A percentile compares a stretch with the other conserved stretches of the same genome.
These are phyloP conservation scores for Eustalomyia histrio DNA, from an alignment of 2,888 invertebrate genomes.

Conservation along the genomic window DNA sequence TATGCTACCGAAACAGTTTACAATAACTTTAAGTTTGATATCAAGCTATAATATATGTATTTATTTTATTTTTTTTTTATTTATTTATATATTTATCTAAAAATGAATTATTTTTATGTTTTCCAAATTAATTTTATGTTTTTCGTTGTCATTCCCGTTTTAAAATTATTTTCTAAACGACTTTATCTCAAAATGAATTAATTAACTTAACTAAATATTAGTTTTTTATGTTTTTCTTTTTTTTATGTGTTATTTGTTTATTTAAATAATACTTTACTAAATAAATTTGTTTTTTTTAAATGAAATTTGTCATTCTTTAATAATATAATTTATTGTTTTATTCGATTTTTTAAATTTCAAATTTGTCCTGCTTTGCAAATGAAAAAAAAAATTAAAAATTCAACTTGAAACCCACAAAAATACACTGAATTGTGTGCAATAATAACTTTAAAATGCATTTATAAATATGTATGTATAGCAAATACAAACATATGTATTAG, in stretches of 20 bases:
- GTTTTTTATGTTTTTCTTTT: conserved; percentile 15
- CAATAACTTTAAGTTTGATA: conserved; percentile 74
- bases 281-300: conserved; percentile 44
- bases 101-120: conserved; percentile 25
- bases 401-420: conserved; percentile 1
- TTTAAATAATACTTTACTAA: conserved; percentile 37
- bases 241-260: conserved; percentile 40
- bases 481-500: not conserved
- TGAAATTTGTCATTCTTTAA: conserved; percentile 16
- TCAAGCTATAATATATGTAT: conserved; percentile 63
- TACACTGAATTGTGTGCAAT: conserved; percentile 57
- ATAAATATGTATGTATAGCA: conserved; percentile 25
- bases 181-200: conserved; percentile 37
- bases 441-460: conserved; percentile 56
- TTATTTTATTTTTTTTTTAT: conserved; percentile 67
- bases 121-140: no score
- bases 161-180: not conserved
- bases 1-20: conserved; percentile 76
- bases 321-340: not conserved
- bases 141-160: conserved; percentile 1
- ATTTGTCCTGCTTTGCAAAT: not conserved
- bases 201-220: conserved; percentile 11
- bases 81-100: conserved; percentile 33
- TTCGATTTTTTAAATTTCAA: not conserved
- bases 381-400: not conserved